Conservation (phyloP, 2,888 invertebrate genomes). For the Eupsilia transversa region DNA sequence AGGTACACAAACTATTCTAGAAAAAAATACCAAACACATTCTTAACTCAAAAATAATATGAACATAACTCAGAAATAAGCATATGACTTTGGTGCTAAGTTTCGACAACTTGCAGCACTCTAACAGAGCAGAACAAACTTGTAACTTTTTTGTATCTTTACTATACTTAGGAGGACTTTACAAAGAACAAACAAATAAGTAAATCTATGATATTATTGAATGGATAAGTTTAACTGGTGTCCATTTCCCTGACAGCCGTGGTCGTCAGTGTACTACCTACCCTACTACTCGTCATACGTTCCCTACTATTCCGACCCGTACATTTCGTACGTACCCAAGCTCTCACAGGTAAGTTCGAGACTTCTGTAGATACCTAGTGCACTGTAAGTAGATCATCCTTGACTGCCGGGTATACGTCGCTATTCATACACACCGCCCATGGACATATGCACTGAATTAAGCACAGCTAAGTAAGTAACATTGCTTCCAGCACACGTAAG, state of each 20-base stretch:
- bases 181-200: constrained; percentile 12
- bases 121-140: constrained; percentile 3
- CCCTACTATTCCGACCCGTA: constrained; percentile 86
- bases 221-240: constrained; percentile 57
- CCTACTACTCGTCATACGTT: constrained; percentile 75
- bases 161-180: constrained; percentile 4
- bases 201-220: constrained; percentile 12
- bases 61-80: neutral
- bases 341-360: constrained; percentile 85
- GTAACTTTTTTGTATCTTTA: neutral
- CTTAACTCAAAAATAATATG: constrained; percentile 8
- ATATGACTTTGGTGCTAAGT: neutral
- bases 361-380: constrained; percentile 57
- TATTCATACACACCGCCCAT: constrained; percentile 48
- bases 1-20: constrained; percentile 29
- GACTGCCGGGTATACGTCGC: constrained; percentile 54
- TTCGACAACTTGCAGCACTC: neutral
- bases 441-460: constrained; percentile 48
- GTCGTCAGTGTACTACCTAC: constrained; percentile 84
- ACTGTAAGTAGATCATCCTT: constrained; percentile 66
- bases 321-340: constrained; percentile 84
- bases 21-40: constrained; percentile 22
- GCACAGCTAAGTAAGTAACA: constrained; percentile 64
- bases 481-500: constrained; percentile 50
- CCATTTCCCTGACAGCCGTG: constrained; percentile 82